These are phyloP conservation scores for Palloptera scutellata DNA, from an alignment of 2,888 invertebrate species.

Conservation along the genomic window DNA sequence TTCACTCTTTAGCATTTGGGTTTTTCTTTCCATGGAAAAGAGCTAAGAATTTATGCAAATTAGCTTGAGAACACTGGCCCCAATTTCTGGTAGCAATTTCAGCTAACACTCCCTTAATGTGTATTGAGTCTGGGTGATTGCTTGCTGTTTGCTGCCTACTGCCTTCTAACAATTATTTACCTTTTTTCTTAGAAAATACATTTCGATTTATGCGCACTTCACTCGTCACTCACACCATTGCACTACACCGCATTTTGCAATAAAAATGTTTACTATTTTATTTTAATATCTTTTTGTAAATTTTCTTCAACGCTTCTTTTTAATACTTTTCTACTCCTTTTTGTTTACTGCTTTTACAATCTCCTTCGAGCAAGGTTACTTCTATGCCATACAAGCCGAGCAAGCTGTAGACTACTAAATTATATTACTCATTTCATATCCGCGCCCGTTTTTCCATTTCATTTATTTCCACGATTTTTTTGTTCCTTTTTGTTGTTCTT, in stretches of 20 bases:
- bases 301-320: slow-evolving; percentile 14
- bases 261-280: neutral
- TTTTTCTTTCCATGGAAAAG: no score
- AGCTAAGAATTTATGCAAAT: neutral
- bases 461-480: no score
- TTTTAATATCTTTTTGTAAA: neutral
- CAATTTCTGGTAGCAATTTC: slow-evolving; percentile 1
- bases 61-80: neutral
- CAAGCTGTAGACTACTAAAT: neutral
- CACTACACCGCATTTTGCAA: no score
- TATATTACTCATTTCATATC: no score
- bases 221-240: neutral
- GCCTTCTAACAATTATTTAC: slow-evolving; percentile 4
- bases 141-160: neutral
- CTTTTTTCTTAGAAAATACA: slow-evolving; percentile 23
- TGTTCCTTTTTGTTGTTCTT: neutral
- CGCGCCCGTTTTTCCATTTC: no score
- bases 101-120: neutral
- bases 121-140: slow-evolving; percentile 8
- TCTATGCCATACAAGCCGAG: slow-evolving; percentile 1
- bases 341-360: slow-evolving; percentile 22
- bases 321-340: neutral
- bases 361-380: slow-evolving; percentile 22
- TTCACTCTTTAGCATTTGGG: no score
- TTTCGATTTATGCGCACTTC: slow-evolving; percentile 1